A percentile compares a stretch with the other conserved stretches of the same genome.
Evolutionary conservation across 2,113 vertebrate genomes (phyloP).

Genomic region (Sphyrna mokarran): DNA sequence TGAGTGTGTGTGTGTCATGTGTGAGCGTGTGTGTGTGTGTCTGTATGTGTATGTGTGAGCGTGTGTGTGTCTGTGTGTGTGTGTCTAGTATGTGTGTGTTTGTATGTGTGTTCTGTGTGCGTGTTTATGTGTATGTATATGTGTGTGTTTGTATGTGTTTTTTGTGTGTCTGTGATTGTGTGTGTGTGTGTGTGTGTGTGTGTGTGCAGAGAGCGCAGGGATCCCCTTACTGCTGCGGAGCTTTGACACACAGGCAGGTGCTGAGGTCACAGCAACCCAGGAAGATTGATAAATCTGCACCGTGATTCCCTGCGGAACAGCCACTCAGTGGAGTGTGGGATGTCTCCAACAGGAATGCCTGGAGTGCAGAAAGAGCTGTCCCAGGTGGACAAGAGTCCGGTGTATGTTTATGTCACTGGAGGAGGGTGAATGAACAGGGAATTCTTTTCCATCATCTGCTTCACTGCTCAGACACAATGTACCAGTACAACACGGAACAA

Average conservation of each 20-base stretch:
- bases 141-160: too few relatives aligned
- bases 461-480: background rate
- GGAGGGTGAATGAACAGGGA: background rate
- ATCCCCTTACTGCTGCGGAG: background rate
- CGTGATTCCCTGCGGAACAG: background rate
- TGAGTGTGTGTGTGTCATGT: too few relatives aligned
- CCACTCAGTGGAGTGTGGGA: background rate
- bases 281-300: background rate
- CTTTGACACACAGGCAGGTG: background rate
- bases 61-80: too few relatives aligned
- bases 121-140: too few relatives aligned
- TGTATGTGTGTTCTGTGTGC: too few relatives aligned
- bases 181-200: too few relatives aligned
- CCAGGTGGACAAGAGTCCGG: background rate
- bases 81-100: too few relatives aligned
- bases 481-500: background rate
- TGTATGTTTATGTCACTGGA: background rate
- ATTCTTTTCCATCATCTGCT: background rate
- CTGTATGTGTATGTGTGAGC: too few relatives aligned
- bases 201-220: too few relatives aligned
- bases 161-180: too few relatives aligned
- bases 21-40: too few relatives aligned
- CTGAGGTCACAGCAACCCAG: background rate
- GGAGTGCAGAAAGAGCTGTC: background rate
- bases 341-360: background rate